Evolutionary conservation across 2,888 invertebrate species (phyloP), one percentile per base, ranked within the genome.

Genomic region (Drymonia ruficornis): DNA sequence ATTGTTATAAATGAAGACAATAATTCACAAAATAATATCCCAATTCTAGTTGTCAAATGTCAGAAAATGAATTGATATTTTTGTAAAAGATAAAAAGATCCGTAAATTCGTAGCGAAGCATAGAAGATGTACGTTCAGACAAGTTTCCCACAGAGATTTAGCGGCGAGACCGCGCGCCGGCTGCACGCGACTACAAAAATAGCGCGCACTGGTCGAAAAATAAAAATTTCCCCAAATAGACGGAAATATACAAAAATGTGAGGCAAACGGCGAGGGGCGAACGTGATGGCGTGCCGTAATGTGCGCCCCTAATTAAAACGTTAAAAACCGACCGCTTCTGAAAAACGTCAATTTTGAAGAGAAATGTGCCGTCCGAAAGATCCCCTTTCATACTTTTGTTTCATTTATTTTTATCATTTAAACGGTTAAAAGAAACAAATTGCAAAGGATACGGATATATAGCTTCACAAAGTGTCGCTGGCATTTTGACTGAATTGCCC

Each of bases 251-350:
- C 91, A 91, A 91, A 92, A 91, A 91, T 91, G 90, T 90, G 86
- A 87, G 76, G 71, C 87, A 82, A 85, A 84, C 86, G 85, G 87
- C 88, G 90, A 89, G 91, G 91, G 92, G 90, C 88, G 89, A 87
- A 83, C 88, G 89, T 85, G 89, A 84, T 84, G 87, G 89, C 90
- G 88, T 83, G 87, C 87, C 87, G 90, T 92, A 92, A 92, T 92
- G 91, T 84, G 90, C 90, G 91, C 91, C 91, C 91, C 92, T 92
- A 91, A 92, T 92, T 91, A 91, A 92, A 91, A 91, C 87, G 91
- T 91, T 92, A 91, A 92, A 91, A 92, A 92, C 89, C 89, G 80
- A 87, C 90, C 83, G 89, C 81, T 91, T 86, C 88, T 86, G 89
- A 90, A 92, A 91, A 90, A 90, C 87, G 91, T 89, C 91, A 91